Evolutionary conservation across 2,888 invertebrate species (phyloP).

Genomic region (Sicus ferrugineus): DNA sequence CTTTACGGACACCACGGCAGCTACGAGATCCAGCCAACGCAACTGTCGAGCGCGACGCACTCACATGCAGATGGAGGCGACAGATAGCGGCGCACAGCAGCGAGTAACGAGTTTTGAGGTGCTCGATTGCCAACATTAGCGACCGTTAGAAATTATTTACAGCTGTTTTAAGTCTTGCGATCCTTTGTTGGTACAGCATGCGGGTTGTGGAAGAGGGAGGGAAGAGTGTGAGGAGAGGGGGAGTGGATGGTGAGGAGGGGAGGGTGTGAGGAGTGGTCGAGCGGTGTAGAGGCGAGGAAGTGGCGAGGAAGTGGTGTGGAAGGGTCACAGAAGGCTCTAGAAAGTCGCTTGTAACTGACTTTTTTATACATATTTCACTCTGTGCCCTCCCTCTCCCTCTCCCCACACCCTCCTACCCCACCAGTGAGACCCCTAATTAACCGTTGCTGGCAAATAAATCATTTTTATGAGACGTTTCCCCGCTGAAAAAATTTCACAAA

Average conservation of each 20-base stretch:
- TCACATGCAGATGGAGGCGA: not conserved
- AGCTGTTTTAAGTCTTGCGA: no score
- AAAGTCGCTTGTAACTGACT: not conserved
- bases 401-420: not conserved
- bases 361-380: not conserved
- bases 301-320: not conserved
- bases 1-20: not conserved
- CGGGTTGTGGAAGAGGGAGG: no score
- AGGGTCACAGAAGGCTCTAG: not conserved
- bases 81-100: no score
- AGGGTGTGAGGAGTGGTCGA: not conserved
- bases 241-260: not conserved
- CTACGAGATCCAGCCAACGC: not conserved
- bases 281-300: not conserved
- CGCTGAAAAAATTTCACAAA: constrained; percentile 22
- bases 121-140: no score
- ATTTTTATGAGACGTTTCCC: constrained; percentile 56
- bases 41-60: not conserved
- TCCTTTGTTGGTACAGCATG: not conserved
- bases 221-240: no score
- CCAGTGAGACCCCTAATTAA: constrained; percentile 12
- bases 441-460: constrained; percentile 46
- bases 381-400: not conserved
- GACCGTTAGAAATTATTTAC: no score
- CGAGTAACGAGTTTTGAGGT: no score